phyloP scores from a whole-genome alignment of 2,113 vertebrate genomes.

The Elanus axillaris region DNA sequence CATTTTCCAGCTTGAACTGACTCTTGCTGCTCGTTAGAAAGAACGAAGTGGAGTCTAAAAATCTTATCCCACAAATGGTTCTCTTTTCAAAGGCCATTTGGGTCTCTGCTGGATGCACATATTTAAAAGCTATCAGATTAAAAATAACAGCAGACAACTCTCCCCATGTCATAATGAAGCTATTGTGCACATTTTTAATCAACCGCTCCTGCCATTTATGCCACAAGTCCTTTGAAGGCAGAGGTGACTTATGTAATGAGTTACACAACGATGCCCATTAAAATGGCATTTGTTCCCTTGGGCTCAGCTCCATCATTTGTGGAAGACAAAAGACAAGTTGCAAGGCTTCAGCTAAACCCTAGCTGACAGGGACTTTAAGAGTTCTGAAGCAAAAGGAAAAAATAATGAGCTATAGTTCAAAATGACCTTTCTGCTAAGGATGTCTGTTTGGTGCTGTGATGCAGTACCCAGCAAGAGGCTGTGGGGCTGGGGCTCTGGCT shows the following conservation, averaged over 20 bases:
- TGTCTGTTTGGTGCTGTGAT: background rate
- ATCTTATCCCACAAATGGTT: background rate
- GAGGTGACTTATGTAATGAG: conserved; percentile 61
- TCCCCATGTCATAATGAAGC: conserved; percentile 34
- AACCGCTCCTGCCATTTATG: conserved; percentile 1
- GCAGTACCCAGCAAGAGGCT: background rate
- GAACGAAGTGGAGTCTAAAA: background rate
- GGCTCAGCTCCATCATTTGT: conserved; percentile 51
- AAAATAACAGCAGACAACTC: conserved; percentile 23
- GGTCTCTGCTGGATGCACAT: conserved; percentile 17
- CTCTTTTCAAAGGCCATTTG: conserved; percentile 13
- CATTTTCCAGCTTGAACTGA: background rate
- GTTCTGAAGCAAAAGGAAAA: conserved; percentile 46
- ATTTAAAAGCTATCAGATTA: conserved; percentile 47
- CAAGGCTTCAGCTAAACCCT: conserved; percentile 34
- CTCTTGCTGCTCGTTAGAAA: background rate
- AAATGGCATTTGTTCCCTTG: conserved; percentile 55
- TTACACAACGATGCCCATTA: conserved; percentile 64
- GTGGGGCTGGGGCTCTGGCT: background rate
- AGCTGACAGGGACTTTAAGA: conserved; percentile 21
- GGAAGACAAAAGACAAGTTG: conserved; percentile 54
- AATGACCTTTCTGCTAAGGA: background rate
- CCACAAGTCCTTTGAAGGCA: conserved; percentile 37
- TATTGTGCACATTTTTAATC: conserved; percentile 52
- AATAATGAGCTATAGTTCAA: conserved; percentile 27